A percentile compares a stretch with the other conserved stretches of the same genome.
Evolutionary conservation across 1,140 invertebrate genomes (phyloP).

Genomic region (Aphis gossypii): DNA sequence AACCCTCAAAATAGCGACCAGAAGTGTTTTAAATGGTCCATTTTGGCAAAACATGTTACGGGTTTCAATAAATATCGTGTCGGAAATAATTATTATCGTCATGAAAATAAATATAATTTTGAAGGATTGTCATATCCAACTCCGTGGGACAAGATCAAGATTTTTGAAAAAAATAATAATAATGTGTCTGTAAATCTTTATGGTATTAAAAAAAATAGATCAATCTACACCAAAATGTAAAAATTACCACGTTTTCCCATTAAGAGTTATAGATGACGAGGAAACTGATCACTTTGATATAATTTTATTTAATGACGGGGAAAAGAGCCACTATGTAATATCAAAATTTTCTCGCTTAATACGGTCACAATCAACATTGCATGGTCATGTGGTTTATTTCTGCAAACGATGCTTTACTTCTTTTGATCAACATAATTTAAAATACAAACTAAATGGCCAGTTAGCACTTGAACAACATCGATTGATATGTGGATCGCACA

Average conservation of each 20-base stretch:
- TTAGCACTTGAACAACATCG: neutral
- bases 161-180: too few relatives aligned
- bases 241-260: neutral
- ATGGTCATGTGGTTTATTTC: neutral
- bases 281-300: neutral
- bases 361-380: neutral
- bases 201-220: too few relatives aligned
- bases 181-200: too few relatives aligned
- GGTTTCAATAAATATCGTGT: neutral
- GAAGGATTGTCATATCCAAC: neutral
- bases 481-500: neutral
- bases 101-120: neutral
- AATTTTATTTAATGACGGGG: neutral
- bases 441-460: neutral
- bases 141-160: neutral
- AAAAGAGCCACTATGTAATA: neutral
- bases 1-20: neutral
- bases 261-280: neutral
- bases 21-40: conserved; percentile 1
- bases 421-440: neutral
- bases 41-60: neutral
- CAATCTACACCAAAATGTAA: too few relatives aligned
- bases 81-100: neutral
- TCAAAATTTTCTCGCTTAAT: neutral
- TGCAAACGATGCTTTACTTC: conserved; percentile 4